These are phyloP conservation scores for Phalera bucephala DNA, from an alignment of 2,888 invertebrate genomes.

Conservation along the genomic window DNA sequence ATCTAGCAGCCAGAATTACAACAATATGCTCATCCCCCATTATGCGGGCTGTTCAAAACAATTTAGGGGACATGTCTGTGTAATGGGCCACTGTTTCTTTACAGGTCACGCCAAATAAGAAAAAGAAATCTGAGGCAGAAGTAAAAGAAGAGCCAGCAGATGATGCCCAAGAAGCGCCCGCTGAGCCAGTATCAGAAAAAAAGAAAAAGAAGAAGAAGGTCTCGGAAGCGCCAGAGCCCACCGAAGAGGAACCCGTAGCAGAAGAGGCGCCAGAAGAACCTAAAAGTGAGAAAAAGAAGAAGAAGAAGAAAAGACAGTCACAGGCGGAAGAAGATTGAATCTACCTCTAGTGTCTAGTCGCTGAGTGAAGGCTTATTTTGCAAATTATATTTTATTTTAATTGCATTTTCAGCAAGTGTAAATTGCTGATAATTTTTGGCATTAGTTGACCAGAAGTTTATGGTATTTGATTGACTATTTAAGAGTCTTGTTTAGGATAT, in stretches of 20 bases:
- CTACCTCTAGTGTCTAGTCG: conserved; percentile 24
- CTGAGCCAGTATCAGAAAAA: conserved; percentile 62
- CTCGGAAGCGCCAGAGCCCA: conserved; percentile 28
- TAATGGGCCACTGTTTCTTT: not conserved
- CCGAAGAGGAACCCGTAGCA: conserved; percentile 24
- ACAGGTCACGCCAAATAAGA: conserved; percentile 70
- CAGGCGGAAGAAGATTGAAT: conserved; percentile 53
- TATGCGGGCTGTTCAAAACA: too few relatives aligned
- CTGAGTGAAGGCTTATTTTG: not conserved
- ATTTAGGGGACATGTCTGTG: too few relatives aligned
- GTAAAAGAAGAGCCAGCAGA: conserved; percentile 18
- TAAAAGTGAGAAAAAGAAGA: conserved; percentile 72
- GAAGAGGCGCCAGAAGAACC: conserved; percentile 42
- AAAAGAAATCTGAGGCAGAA: conserved; percentile 50
- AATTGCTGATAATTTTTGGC: too few relatives aligned
- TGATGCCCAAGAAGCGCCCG: conserved; percentile 27
- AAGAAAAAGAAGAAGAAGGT: conserved; percentile 80
- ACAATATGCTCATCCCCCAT: too few relatives aligned
- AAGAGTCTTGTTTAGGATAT: too few relatives aligned
- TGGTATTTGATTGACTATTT: too few relatives aligned
- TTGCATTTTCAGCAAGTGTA: too few relatives aligned
- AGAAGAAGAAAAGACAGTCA: conserved; percentile 58
- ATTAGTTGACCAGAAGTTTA: too few relatives aligned
- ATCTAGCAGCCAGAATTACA: too few relatives aligned
- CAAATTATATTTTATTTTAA: too few relatives aligned